Base-by-base conservation (phyloP, 2,797 vertebrate species). In the Choloepus didactylus region DNA sequence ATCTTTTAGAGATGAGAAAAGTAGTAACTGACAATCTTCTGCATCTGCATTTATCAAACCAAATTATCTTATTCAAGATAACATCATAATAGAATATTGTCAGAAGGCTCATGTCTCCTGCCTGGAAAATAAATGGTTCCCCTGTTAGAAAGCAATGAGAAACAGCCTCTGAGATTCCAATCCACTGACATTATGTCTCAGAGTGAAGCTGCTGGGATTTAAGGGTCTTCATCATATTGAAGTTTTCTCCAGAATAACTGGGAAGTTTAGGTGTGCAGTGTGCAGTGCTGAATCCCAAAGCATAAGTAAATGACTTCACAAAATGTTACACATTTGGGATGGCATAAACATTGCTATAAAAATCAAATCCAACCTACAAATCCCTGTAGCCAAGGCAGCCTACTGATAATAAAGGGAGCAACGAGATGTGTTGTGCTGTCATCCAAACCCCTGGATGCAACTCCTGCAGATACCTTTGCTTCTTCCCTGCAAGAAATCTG, bases 41-140 rank as follows among this genome's bases (percentile, higher is more conserved):
- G 0, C 73, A 95, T 77, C 69, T 91, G 51, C 69, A 96, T 95
- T 96, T 76, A 97, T 97, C 95, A 97, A 95, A 95, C 64, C 46
- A 87, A 97, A 96, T 96, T 96, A 97, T 96, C 79, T 95, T 56
- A 89, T 92, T 93, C 31, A 5, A 82, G 91, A 97, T 97, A 97
- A 97, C 69, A 91, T 95, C 96, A 91, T 97, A 97, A 97, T 86
- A 97, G 38, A 97, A 93, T 66, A 89, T 70, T 93, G 38, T 91
- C 82, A 87, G 92, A 98, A 19, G 44, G 98, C 81, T 96, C 54
- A 60, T 59, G 56, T 97, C 77, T 94, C 93, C 91, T 97, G 76
- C 87, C 92, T 97, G 85, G 81, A 95, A 86, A 96, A 93, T 90
- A 97, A 96, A 97, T 82, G 29, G 27, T 95, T 95, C 67, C 80